Base-by-base conservation (phyloP, 1,140 invertebrate species). In the Cherax quadricarinatus region DNA sequence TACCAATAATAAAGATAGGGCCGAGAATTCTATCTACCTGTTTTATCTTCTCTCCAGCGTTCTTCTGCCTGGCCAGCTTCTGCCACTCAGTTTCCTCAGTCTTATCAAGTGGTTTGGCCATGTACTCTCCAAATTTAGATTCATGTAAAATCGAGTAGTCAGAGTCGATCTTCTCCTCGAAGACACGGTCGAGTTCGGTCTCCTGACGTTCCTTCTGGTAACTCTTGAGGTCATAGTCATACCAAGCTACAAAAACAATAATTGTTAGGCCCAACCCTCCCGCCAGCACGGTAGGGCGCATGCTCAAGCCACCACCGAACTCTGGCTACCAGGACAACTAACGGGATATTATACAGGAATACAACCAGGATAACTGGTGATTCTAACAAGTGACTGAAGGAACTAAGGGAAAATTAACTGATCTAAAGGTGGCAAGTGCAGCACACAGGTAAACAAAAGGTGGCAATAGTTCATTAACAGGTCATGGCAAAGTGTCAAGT, bases 121-220 rank as follows among this genome's bases (percentile, higher is more conserved):
- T 92, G 89, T 94, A 94, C 78, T 94, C 94, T n/a, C 94, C 94
- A 51, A 92, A 93, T 62, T 95, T 85, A 79, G 93, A 94, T 83
- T 94, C 93, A 60, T 94, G 94, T 3, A 94, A 70, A n/a, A 93
- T 85, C 60, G 84, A 88, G 70, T 86, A 79, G 16, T 94, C 94
- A n/a, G 89, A 96, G 94, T 97, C 96, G 81, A 97, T 96, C 91
- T 98, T 96, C 95, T 98, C 98, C 95, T 98, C 97, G 94, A 98
- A 98, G 49, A 98, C 97, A 95, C 97, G 97, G 94, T 98, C 97
- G 91, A 98, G 95, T 95, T 98, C 98, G 82, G 97, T 97, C 94
- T 97, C 97, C 95, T 97, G 96, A 91, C 98, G 96, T 94, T 98
- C 97, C 94, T 97, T 96, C 95, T 98, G 98, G 95, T 98, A 98